Evolutionary conservation across 2,113 vertebrate genomes (phyloP).

Genomic region (Eolophus roseicapilla): DNA sequence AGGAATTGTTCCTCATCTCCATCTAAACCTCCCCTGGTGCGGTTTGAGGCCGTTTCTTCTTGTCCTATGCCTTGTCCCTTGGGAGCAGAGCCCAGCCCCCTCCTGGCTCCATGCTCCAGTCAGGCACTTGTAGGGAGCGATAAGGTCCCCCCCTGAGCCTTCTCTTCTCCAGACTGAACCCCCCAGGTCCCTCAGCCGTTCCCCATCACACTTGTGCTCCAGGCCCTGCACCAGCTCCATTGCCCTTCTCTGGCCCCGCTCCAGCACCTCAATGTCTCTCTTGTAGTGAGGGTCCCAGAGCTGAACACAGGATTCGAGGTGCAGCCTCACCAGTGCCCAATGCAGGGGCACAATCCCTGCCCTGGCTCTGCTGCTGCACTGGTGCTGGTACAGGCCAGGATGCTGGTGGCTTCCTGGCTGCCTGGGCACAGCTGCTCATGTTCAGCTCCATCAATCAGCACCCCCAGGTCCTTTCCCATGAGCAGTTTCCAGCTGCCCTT

Average conservation of each 20-base stretch:
- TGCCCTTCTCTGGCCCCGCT: not conserved
- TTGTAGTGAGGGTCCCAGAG: not conserved
- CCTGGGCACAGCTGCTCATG: not conserved
- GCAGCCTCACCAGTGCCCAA: not conserved
- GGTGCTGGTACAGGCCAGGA: not conserved
- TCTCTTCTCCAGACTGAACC: no score
- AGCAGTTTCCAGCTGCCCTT: not conserved
- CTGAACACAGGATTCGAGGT: not conserved
- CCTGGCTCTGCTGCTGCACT: not conserved
- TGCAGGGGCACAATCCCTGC: fast-evolving
- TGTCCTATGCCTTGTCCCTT: no score
- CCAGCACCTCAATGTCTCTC: not conserved
- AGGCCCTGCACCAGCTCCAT: not conserved
- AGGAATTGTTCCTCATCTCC: no score
- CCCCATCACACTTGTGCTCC: not conserved
- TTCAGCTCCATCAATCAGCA: not conserved
- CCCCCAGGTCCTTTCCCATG: not conserved
- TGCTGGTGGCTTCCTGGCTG: not conserved
- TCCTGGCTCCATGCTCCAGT: no score
- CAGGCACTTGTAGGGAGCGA: no score
- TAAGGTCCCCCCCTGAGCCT: no score
- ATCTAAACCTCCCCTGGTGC: no score
- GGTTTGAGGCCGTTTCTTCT: no score
- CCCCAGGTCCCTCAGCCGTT: not conserved
- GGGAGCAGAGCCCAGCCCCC: no score